Conservation (phyloP, 1,140 invertebrate genomes). For the Adoxophyes honmai region DNA sequence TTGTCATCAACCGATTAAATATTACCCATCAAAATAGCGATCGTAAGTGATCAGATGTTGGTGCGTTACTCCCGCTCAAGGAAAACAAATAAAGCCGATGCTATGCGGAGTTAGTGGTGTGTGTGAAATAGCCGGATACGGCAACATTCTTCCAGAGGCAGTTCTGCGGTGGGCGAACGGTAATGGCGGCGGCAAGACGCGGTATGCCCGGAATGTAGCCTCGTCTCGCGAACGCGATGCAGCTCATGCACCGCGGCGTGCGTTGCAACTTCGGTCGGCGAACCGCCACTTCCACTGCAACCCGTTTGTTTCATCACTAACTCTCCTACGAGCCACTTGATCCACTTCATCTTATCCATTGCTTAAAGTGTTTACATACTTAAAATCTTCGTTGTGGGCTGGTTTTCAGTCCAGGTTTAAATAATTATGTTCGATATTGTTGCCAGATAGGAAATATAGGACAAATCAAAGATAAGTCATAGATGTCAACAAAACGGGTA, state of each 20-base stretch:
- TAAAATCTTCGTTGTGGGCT: too few relatives aligned
- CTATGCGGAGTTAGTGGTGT: background rate
- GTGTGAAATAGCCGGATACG: slow-evolving; percentile 5
- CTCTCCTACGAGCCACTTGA: slow-evolving; percentile 22
- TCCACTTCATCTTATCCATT: slow-evolving; percentile 20
- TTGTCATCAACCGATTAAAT: too few relatives aligned
- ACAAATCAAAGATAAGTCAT: background rate
- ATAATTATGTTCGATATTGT: too few relatives aligned
- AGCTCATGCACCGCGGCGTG: slow-evolving; percentile 27
- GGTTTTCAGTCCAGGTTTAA: too few relatives aligned
- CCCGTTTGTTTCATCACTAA: slow-evolving; percentile 32
- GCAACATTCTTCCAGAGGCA: slow-evolving; percentile 17
- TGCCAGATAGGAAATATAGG: too few relatives aligned
- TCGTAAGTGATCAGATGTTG: too few relatives aligned
- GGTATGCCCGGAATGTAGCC: slow-evolving; percentile 53
- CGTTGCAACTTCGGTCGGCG: slow-evolving; percentile 36
- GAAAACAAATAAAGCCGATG: background rate
- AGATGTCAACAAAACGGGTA: background rate
- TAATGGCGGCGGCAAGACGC: slow-evolving; percentile 24
- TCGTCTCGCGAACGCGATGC: slow-evolving; percentile 34
- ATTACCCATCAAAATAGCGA: too few relatives aligned
- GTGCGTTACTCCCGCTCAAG: too few relatives aligned
- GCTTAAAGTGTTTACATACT: background rate
- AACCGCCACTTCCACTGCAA: slow-evolving; percentile 44
- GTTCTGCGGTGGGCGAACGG: slow-evolving; percentile 18